Percentiles rank a stretch among this genome's conserved stretches.
These are phyloP conservation scores for Poliocrania exsul DNA, from an alignment of 2,797 vertebrate genomes.

Conservation along the genomic window DNA sequence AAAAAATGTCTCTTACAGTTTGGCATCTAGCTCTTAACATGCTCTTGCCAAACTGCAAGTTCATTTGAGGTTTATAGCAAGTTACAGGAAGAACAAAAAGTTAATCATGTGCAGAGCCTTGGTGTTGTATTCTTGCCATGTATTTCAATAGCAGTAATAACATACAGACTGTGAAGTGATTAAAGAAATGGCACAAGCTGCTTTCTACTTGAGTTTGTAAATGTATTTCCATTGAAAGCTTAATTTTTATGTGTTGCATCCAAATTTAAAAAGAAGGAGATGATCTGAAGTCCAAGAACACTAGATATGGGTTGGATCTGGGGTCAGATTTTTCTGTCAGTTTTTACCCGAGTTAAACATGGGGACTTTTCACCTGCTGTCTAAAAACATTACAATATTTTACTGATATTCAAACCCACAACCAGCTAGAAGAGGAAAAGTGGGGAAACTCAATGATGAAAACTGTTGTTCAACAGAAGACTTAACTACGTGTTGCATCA, in stretches of 20 bases:
- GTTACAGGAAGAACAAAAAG: slow-evolving; percentile 64
- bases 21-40: background rate
- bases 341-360: background rate
- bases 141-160: slow-evolving; percentile 52
- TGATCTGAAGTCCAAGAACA: background rate
- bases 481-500: background rate
- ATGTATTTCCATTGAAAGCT: slow-evolving; percentile 6
- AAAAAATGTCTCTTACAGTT: slow-evolving; percentile 39
- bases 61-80: slow-evolving; percentile 62
- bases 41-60: slow-evolving; percentile 41
- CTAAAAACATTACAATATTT: background rate
- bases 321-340: background rate
- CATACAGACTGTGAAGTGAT: background rate
- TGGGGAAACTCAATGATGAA: background rate
- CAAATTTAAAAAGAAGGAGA: background rate
- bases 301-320: background rate
- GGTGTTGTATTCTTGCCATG: slow-evolving; percentile 39
- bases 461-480: background rate
- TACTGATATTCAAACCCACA: background rate
- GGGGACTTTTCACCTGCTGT: background rate
- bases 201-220: slow-evolving; percentile 14
- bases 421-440: background rate
- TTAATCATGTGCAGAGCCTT: slow-evolving; percentile 46
- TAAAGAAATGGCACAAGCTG: background rate
- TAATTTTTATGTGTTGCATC: background rate